Evolutionary conservation across 2,888 invertebrate genomes (phyloP).

Genomic region (Dermolepida albohirtum): DNA sequence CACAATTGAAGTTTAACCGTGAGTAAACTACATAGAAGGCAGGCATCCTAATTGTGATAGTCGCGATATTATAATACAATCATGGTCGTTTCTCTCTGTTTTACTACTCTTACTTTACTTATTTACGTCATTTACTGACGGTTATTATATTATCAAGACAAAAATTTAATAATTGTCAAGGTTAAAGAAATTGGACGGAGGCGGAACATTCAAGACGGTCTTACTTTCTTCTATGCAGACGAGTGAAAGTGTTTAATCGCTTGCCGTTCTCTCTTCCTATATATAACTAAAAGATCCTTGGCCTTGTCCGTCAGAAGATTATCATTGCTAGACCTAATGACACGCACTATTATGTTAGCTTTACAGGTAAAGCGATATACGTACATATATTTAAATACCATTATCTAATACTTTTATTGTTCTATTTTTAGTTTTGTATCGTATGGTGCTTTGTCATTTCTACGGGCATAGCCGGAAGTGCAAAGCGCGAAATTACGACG

Average conservation of each 20-base stretch:
- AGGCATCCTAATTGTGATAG: not conserved
- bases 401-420: not conserved
- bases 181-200: conserved; percentile 23
- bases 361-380: conserved; percentile 20
- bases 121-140: not conserved
- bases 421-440: conserved; percentile 11
- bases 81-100: not conserved
- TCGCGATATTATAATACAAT: not conserved
- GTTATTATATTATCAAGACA: not conserved
- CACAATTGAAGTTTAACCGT: conserved; percentile 1
- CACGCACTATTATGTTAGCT: conserved; percentile 21
- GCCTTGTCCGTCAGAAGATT: conserved; percentile 34
- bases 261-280: conserved; percentile 33
- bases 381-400: not conserved
- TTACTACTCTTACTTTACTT: not conserved
- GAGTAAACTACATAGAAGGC: not conserved
- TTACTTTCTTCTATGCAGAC: conserved; percentile 22
- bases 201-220: not conserved
- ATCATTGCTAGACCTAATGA: conserved; percentile 16
- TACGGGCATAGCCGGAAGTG: not conserved
- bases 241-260: conserved; percentile 28
- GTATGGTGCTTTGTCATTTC: conserved; percentile 13
- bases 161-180: conserved; percentile 3
- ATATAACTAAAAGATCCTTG: conserved; percentile 35
- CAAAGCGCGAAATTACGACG: conserved; percentile 15